These are phyloP conservation scores for Hippoglossus stenolepis DNA, from an alignment of 2,113 vertebrate species.

Conservation along the genomic window DNA sequence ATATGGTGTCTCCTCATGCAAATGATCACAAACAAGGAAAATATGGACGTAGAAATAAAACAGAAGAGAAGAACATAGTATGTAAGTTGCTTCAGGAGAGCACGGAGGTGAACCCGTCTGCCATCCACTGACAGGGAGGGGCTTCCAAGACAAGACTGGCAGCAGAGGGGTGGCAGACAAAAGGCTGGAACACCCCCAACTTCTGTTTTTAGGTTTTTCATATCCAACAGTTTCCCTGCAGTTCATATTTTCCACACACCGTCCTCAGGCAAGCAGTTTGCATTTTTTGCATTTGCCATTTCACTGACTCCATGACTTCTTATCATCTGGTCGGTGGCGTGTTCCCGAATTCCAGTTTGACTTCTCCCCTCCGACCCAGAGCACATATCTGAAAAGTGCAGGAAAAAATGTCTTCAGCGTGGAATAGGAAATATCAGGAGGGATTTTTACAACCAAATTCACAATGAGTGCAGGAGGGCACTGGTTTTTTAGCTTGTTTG, in stretches of 20 bases:
- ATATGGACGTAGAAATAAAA: too few relatives aligned
- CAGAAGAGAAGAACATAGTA: too few relatives aligned
- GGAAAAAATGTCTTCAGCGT: background rate
- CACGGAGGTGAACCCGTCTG: too few relatives aligned
- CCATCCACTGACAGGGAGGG: too few relatives aligned
- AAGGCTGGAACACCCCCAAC: background rate
- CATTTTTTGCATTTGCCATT: background rate
- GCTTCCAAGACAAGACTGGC: too few relatives aligned
- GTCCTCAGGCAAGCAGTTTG: background rate
- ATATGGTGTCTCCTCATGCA: too few relatives aligned
- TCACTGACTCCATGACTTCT: background rate
- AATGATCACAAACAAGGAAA: too few relatives aligned
- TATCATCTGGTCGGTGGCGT: background rate
- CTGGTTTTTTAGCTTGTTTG: too few relatives aligned
- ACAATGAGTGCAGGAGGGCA: too few relatives aligned
- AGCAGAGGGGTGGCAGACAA: too few relatives aligned
- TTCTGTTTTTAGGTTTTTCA: background rate
- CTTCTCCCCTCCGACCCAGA: conserved; percentile 54
- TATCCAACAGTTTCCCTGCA: background rate
- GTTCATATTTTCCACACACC: background rate
- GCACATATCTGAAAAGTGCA: conserved; percentile 42
- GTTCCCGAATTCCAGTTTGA: conserved; percentile 40
- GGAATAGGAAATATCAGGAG: conserved; percentile 53
- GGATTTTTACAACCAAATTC: conserved; percentile 17
- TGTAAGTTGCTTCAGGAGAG: too few relatives aligned